Evolutionary conservation across 2,113 vertebrate genomes (phyloP).

Genomic region (Phoxinus phoxinus): DNA sequence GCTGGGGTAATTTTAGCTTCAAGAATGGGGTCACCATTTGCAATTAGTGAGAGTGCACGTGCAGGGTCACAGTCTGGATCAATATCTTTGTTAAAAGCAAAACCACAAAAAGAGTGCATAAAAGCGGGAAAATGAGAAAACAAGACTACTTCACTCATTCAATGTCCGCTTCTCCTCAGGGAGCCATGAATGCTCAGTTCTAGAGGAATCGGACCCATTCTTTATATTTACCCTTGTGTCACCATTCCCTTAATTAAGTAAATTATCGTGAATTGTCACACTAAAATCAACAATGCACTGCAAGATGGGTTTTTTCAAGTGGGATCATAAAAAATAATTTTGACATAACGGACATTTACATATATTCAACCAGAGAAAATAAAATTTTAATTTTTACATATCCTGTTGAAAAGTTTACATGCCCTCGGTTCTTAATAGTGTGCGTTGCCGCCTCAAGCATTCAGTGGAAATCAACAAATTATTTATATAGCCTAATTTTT

Average conservation of each 20-base stretch:
- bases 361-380: neutral
- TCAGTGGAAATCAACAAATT: neutral
- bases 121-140: conserved; percentile 20
- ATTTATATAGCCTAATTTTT: neutral
- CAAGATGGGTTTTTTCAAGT: neutral
- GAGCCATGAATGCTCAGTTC: neutral
- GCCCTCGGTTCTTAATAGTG: neutral
- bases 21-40: conserved; percentile 25
- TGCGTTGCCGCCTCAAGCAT: neutral
- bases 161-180: neutral
- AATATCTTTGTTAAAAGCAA: conserved; percentile 21
- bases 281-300: neutral
- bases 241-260: neutral
- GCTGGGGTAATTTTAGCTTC: conserved; percentile 22
- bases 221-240: neutral
- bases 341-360: neutral
- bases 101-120: neutral
- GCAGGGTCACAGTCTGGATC: conserved; percentile 1
- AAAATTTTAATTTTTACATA: neutral
- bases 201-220: neutral
- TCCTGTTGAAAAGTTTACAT: neutral
- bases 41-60: conserved; percentile 18
- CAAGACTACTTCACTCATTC: neutral
- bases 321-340: neutral
- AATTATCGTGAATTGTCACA: neutral